These are phyloP conservation scores for Cyrtonyx montezumae DNA, from an alignment of 2,113 vertebrate species.

Conservation along the genomic window DNA sequence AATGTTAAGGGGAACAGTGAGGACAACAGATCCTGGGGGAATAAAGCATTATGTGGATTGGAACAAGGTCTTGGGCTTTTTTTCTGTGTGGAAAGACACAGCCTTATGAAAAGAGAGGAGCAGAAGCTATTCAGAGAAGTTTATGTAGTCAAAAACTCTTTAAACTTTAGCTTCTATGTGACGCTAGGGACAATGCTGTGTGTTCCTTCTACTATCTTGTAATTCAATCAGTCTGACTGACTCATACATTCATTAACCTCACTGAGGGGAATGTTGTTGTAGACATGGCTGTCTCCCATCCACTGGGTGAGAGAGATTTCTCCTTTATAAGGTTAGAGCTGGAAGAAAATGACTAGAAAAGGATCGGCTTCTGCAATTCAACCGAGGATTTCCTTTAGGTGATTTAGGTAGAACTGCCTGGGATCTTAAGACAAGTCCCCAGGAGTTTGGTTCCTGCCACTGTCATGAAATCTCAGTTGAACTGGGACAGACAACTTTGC, in stretches of 20 bases:
- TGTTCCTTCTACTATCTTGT: background rate
- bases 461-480: background rate
- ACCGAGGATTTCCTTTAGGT: background rate
- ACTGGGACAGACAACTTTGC: background rate
- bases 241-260: background rate
- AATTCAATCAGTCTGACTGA: background rate
- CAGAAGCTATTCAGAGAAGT: background rate
- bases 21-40: background rate
- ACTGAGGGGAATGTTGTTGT: background rate
- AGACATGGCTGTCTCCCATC: background rate
- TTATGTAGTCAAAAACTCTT: background rate
- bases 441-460: background rate
- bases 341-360: background rate
- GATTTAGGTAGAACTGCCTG: background rate
- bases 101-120: background rate
- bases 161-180: background rate
- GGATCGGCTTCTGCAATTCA: background rate
- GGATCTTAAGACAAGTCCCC: background rate
- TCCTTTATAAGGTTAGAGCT: background rate
- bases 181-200: background rate
- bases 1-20: background rate
- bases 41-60: background rate
- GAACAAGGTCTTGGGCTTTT: background rate
- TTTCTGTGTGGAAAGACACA: background rate
- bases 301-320: background rate